Percentiles rank a stretch among this genome's conserved stretches.
Evolutionary conservation across 2,888 invertebrate species (phyloP).

Genomic region (Epirrita christyi): DNA sequence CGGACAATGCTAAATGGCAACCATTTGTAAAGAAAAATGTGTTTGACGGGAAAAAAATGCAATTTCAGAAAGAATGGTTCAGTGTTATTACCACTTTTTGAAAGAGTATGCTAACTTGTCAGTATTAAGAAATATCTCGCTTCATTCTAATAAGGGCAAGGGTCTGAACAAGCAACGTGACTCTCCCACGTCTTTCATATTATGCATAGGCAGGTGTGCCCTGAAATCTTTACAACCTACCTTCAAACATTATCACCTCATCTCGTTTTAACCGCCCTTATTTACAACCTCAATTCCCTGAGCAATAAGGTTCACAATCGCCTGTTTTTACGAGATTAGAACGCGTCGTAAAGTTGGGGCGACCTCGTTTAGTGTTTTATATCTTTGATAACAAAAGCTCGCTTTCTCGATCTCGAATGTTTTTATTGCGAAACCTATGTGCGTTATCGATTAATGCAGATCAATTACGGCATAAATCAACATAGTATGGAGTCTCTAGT

Average conservation of each 20-base stretch:
- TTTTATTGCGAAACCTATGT: slow-evolving; percentile 19
- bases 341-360: slow-evolving; percentile 31
- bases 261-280: slow-evolving; percentile 24
- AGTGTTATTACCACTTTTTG: not conserved
- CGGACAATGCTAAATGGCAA: too few species aligned
- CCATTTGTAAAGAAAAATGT: not conserved
- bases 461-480: not conserved
- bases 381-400: slow-evolving; percentile 34
- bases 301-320: slow-evolving; percentile 38
- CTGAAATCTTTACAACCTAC: slow-evolving; percentile 33
- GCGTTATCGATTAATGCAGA: slow-evolving; percentile 9
- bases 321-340: slow-evolving; percentile 25
- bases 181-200: slow-evolving; percentile 20
- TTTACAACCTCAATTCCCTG: slow-evolving; percentile 30
- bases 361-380: slow-evolving; percentile 40
- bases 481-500: too few species aligned
- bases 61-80: not conserved
- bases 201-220: slow-evolving; percentile 36
- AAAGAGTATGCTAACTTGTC: not conserved
- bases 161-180: slow-evolving; percentile 23
- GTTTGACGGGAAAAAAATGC: too few species aligned
- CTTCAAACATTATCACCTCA: slow-evolving; percentile 39
- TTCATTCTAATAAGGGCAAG: slow-evolving; percentile 11
- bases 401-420: slow-evolving; percentile 27
- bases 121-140: not conserved